A percentile compares a stretch with the other conserved stretches of the same genome.
Conservation (phyloP, 2,113 vertebrate species). For the Tursiops truncatus region DNA sequence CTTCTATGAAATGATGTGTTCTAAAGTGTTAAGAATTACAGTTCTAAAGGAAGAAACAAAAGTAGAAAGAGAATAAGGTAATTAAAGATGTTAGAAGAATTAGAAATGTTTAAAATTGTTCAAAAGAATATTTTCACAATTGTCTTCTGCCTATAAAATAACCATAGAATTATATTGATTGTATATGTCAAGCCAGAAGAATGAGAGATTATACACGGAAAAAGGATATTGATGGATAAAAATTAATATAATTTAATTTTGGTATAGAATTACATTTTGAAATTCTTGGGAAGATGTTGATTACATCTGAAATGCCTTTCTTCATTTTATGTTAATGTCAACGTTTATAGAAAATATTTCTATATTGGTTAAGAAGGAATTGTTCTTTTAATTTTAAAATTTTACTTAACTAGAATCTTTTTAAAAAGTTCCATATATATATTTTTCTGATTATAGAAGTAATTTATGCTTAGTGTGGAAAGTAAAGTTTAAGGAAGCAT, state of each 20-base stretch:
- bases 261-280: not conserved
- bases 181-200: not conserved
- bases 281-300: not conserved
- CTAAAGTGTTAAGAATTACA: slow-evolving; percentile 13
- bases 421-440: not conserved
- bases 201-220: not conserved
- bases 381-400: not conserved
- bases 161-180: not conserved
- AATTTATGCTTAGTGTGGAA: slow-evolving; percentile 1
- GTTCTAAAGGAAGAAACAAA: not conserved
- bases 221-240: not conserved
- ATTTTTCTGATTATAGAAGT: slow-evolving; percentile 1
- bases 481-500: not conserved
- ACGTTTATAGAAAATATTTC: slow-evolving; percentile 28
- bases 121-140: not conserved
- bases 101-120: slow-evolving; percentile 36
- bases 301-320: slow-evolving; percentile 19
- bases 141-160: slow-evolving; percentile 5
- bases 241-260: slow-evolving; percentile 35
- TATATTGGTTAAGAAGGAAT: not conserved
- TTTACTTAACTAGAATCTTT: not conserved
- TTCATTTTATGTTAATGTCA: slow-evolving; percentile 41
- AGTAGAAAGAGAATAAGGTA: not conserved
- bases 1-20: not conserved
- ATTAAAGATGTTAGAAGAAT: slow-evolving; percentile 23